phyloP scores from a whole-genome alignment of 1,140 invertebrate species.

The Drosophila tropicalis region DNA sequence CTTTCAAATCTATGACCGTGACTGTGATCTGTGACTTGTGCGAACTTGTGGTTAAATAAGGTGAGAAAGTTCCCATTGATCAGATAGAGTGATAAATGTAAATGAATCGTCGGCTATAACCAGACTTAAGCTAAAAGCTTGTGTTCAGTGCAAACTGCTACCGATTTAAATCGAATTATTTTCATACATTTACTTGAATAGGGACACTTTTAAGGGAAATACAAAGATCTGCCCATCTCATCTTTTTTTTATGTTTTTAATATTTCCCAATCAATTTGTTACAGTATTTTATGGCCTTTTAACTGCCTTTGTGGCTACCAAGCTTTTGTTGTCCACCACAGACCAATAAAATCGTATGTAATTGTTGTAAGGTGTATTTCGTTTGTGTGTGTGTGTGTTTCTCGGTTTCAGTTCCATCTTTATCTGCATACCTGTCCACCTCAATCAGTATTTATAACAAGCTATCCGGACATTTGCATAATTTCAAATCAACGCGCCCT shows the following conservation, averaged over 20 bases:
- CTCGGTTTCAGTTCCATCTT: neutral
- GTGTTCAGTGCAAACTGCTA: neutral
- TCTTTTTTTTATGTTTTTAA: neutral
- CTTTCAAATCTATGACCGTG: no score
- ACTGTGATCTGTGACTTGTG: no score
- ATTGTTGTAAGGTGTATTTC: conserved; percentile 36
- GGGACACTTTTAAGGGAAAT: neutral
- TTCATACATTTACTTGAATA: neutral
- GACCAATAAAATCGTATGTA: conserved; percentile 53
- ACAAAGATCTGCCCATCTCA: conserved; percentile 21
- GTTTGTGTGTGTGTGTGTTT: conserved; percentile 34
- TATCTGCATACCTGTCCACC: conserved; percentile 44
- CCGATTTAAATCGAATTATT: neutral
- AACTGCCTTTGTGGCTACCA: conserved; percentile 79
- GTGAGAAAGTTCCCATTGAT: no score
- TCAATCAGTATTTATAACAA: conserved; percentile 48
- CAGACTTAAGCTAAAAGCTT: no score
- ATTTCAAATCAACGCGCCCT: conserved; percentile 67
- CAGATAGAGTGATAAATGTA: no score
- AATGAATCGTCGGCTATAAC: no score
- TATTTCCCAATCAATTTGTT: conserved; percentile 75
- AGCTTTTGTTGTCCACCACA: conserved; percentile 49
- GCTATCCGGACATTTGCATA: conserved; percentile 62
- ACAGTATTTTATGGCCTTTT: conserved; percentile 78
- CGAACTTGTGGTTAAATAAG: no score